Evolutionary conservation across 2,113 vertebrate genomes (phyloP).

Genomic region (Empidonax traillii): DNA sequence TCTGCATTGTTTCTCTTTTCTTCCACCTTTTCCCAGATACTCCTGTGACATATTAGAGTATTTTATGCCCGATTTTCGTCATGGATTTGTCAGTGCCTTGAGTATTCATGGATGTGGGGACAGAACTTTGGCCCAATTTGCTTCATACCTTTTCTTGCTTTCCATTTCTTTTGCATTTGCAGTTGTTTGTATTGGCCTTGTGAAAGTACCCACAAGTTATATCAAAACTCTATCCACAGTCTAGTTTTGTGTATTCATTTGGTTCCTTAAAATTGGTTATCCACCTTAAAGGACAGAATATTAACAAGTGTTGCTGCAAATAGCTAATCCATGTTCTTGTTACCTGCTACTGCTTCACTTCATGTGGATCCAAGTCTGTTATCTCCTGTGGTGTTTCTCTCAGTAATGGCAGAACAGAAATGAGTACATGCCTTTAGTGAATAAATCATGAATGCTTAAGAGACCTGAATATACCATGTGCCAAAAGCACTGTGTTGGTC

Average conservation of each 20-base stretch:
- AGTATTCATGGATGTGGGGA: background rate
- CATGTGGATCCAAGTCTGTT: background rate
- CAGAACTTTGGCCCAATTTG: background rate
- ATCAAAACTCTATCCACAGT: background rate
- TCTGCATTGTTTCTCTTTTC: background rate
- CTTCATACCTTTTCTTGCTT: background rate
- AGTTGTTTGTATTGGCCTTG: background rate
- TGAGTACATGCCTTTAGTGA: background rate
- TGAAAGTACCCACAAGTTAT: background rate
- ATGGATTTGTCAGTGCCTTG: background rate
- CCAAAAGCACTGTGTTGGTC: background rate
- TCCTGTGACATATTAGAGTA: background rate
- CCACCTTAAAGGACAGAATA: background rate
- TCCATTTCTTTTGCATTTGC: background rate
- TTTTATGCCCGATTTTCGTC: background rate
- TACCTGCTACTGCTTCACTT: background rate
- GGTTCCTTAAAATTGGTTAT: background rate
- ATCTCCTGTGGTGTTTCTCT: background rate
- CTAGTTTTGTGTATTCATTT: background rate
- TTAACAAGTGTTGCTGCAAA: background rate
- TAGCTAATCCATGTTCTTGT: background rate
- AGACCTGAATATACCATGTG: background rate
- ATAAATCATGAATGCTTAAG: background rate
- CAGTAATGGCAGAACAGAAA: background rate
- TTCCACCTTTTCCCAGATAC: background rate